Evolutionary conservation across 2,113 vertebrate species (phyloP), one percentile per base, ranked within the genome.

Genomic region (Cromileptes altivelis): DNA sequence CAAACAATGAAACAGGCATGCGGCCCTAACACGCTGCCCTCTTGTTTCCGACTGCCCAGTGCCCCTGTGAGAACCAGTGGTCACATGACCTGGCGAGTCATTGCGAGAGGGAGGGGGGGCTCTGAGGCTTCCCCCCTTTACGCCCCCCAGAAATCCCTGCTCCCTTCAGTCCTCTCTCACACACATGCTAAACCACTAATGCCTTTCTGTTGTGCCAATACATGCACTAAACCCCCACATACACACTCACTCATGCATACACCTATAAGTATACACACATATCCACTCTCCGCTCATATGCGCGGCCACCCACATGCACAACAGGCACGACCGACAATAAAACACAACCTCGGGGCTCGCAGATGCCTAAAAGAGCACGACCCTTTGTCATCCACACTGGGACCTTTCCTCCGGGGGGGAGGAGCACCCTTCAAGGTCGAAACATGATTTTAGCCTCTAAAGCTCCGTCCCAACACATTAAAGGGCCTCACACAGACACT

Each of bases 1-100:
- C 82, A 80, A 87, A 93, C 92, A 94, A 91, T 91, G 88, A 93
- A 85, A 82, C 86, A 92, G 88, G 78, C 91, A 90, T 92, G 91
- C 70, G 70, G 88, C 90, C 83, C 53, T 80, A 93, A 88, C 93
- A 90, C 37, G 86, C 87, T 87, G 90, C 88, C 88, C 90, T 86
- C 89, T 88, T 92, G 91, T 92, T 91, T 88, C 89, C 49, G 71
- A 72, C 89, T 88, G 83, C 82, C 82, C 86, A 49, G 27, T 67
- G 76, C 53, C 86, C 75, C 87, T 93, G 89, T 89, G 93, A 92
- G 94, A 93, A 93, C 85, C 84, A 64, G 58, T 53, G 89, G 84
- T 94, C 94, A 93, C 85, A 89, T 93, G 91, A 89, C 84, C 91
- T 47, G 70, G 81, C 56, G 19, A 85, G 78, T 89, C 82, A 72